Base-by-base conservation (phyloP, 2,113 vertebrate species). In the Oryzias curvinotus region DNA sequence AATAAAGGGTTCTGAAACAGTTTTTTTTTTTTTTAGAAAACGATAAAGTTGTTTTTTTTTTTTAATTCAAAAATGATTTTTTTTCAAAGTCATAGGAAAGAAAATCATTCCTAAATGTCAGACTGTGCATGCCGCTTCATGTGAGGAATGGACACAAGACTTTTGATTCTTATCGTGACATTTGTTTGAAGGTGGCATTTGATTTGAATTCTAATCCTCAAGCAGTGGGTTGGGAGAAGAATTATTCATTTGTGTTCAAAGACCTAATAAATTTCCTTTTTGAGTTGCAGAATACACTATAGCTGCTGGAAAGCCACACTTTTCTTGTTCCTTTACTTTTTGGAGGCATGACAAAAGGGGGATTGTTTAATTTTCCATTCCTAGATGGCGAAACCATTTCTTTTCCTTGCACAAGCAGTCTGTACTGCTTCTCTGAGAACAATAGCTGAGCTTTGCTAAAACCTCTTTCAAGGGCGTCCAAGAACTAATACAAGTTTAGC, bases 131-230 rank as follows among this genome's bases (percentile, higher is more conserved):
- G 71, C 68, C 49, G 56, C 56, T 70, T 59, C 60, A 79, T 75
- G 75, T 66, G 56, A 48, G 75, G 65, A 68, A 53, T 52, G 69
- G 80, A 71, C 64, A 58, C 68, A 84, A 58, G 7, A 4, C 52
- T 78, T 81, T 68, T 84, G 82, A 84, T 85, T 88, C 78, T 68
- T 73, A 63, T 60, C 57, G 53, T 87, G 87, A 78, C 81, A 85
- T 87, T 85, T 87, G 73, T 79, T 73, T 74, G 75, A 83, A 79
- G 81, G 77, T 85, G 81, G 75, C 75, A 81, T 90, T 85, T 83
- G 75, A 84, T 85, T 83, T 84, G 76, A 84, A 83, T 87, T 83
- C 73, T 55, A 73, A 76, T 87, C 78, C 84, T 57, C 53, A 61
- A 68, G 71, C 62, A 45, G 66, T 49, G 61, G 65, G 61, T 53